A percentile compares a stretch with the other conserved stretches of the same genome.
These are phyloP conservation scores for Leptopilina boulardi DNA, from an alignment of 1,140 invertebrate genomes.

Conservation along the genomic window DNA sequence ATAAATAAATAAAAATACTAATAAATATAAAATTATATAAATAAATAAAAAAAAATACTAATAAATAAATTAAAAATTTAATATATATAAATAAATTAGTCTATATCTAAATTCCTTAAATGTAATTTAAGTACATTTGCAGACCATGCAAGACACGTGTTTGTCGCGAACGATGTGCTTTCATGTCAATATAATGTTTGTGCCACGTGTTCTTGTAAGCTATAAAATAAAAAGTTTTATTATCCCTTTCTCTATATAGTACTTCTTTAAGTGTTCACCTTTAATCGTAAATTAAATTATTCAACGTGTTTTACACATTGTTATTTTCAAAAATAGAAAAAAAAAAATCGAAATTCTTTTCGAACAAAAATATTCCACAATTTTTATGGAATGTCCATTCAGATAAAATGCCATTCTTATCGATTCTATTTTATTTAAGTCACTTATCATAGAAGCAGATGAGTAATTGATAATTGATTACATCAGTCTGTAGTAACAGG, in stretches of 20 bases:
- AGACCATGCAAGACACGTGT: background rate
- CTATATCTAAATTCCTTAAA: no score
- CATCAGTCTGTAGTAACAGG: background rate
- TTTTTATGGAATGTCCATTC: background rate
- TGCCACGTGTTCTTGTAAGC: background rate
- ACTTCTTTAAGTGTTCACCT: no score
- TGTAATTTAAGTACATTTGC: background rate
- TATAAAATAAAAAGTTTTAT: background rate
- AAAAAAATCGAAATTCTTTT: no score
- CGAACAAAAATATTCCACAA: background rate
- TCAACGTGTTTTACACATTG: no score
- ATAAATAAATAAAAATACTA: no score
- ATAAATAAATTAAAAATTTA: no score
- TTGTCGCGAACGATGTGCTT: background rate
- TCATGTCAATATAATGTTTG: background rate
- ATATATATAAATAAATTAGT: no score
- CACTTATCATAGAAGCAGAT: constrained; percentile 16
- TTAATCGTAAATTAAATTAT: no score
- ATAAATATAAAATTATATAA: no score
- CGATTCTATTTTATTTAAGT: background rate
- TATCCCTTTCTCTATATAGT: no score
- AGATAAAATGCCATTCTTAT: background rate
- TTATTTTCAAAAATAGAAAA: no score
- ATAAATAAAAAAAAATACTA: no score
- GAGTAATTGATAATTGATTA: constrained; percentile 18